Evolutionary conservation across 2,888 invertebrate species (phyloP).

Genomic region (Papilio demoleus): DNA sequence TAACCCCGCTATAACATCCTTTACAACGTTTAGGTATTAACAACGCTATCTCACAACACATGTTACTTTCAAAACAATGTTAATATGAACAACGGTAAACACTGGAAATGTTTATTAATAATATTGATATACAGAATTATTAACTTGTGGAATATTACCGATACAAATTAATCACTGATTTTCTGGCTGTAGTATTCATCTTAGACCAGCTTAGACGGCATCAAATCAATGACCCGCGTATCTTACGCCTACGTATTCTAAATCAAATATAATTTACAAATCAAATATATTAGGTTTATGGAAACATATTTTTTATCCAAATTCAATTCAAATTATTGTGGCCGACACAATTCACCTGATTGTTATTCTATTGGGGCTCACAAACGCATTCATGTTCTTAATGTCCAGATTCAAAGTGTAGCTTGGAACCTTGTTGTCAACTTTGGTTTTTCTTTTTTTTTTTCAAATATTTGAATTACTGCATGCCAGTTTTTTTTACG

Average conservation of each 20-base stretch:
- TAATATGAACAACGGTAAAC: slow-evolving; percentile 21
- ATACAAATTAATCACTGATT: slow-evolving; percentile 4
- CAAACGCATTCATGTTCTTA: slow-evolving; percentile 15
- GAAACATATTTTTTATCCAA: slow-evolving; percentile 12
- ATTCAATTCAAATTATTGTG: slow-evolving; percentile 17
- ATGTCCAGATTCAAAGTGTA: not conserved
- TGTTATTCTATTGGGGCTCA: slow-evolving; percentile 16
- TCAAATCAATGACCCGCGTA: not conserved
- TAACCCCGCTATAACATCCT: slow-evolving; percentile 31
- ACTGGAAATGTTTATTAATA: slow-evolving; percentile 3
- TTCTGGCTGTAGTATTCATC: too few relatives aligned
- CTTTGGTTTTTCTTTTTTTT: not conserved
- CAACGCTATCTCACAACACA: slow-evolving; percentile 15
- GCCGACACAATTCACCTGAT: slow-evolving; percentile 13
- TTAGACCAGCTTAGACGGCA: not conserved
- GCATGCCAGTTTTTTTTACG: not conserved
- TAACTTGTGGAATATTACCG: slow-evolving; percentile 16
- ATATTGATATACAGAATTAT: not conserved
- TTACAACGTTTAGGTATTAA: slow-evolving; percentile 24
- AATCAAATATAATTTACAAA: slow-evolving; percentile 15
- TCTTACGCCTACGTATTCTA: slow-evolving; percentile 3
- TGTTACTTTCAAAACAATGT: slow-evolving; percentile 21
- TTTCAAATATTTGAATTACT: not conserved
- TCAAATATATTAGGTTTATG: slow-evolving; percentile 1
- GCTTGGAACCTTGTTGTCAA: not conserved